Percentiles rank a stretch among this genome's conserved stretches.
Evolutionary conservation across 2,113 vertebrate species (phyloP).

Genomic region (Melanocharis versteri): DNA sequence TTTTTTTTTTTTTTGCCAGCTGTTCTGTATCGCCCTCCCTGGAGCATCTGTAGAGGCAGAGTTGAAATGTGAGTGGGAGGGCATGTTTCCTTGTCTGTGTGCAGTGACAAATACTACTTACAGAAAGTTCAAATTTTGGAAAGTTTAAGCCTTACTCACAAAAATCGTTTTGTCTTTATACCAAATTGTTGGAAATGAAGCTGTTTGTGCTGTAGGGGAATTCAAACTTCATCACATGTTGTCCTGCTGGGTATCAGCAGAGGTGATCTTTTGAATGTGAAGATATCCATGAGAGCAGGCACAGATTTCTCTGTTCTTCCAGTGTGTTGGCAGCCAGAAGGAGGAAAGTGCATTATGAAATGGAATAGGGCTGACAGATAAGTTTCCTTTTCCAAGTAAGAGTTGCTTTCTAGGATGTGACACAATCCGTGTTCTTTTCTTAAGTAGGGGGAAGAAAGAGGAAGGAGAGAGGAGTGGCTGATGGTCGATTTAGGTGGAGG

Average conservation of each 20-base stretch:
- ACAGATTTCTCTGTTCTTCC: background rate
- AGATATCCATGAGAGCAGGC: background rate
- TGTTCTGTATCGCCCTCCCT: conserved; percentile 23
- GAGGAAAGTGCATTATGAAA: background rate
- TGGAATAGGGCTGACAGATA: background rate
- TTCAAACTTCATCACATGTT: background rate
- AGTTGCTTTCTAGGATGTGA: background rate
- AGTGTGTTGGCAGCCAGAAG: background rate
- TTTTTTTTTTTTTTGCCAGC: background rate
- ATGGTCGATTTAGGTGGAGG: background rate
- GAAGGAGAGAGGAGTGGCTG: background rate
- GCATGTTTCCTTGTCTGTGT: background rate
- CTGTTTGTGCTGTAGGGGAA: background rate
- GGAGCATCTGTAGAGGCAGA: background rate
- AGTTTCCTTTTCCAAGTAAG: conserved; percentile 26
- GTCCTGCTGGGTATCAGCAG: background rate
- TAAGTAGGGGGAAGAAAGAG: background rate
- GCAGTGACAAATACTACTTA: background rate
- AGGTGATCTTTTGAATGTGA: background rate
- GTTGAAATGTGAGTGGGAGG: conserved; percentile 15
- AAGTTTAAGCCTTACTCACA: background rate
- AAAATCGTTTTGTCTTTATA: background rate
- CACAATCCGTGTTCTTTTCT: background rate
- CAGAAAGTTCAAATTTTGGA: background rate
- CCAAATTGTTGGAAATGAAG: background rate